Conservation (phyloP, 2,797 vertebrate species). For the Macropus fuliginosus region DNA sequence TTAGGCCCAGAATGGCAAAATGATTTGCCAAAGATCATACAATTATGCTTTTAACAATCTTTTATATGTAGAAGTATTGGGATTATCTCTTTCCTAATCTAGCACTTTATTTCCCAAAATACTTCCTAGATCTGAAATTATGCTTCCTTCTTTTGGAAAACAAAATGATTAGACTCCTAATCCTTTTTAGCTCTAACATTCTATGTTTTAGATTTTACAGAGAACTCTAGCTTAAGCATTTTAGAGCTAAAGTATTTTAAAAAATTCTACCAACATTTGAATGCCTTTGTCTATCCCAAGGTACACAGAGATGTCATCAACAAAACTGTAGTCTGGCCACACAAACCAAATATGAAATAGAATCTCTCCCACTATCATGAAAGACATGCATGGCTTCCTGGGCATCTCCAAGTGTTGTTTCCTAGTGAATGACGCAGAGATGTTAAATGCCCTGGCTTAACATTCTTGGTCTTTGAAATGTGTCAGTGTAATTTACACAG, state of each 20-base stretch:
- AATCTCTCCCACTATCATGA: not conserved
- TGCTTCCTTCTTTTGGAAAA: not conserved
- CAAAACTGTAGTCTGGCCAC: not conserved
- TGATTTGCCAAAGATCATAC: not conserved
- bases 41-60: not conserved
- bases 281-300: not conserved
- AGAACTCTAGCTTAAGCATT: not conserved
- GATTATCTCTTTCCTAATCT: not conserved
- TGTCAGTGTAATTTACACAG: constrained; percentile 50
- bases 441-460: not conserved
- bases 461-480: constrained; percentile 7
- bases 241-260: not conserved
- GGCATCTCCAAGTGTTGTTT: not conserved
- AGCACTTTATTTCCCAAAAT: not conserved
- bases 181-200: not conserved
- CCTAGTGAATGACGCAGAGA: too few relatives aligned
- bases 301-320: not conserved
- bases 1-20: not conserved
- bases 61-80: not conserved
- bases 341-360: not conserved
- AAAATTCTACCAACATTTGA: not conserved
- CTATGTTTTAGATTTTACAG: not conserved
- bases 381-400: not conserved
- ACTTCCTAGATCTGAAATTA: not conserved
- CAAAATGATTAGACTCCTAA: not conserved